phyloP scores from a whole-genome alignment of 2,113 vertebrate species.

The Rhea americana region DNA sequence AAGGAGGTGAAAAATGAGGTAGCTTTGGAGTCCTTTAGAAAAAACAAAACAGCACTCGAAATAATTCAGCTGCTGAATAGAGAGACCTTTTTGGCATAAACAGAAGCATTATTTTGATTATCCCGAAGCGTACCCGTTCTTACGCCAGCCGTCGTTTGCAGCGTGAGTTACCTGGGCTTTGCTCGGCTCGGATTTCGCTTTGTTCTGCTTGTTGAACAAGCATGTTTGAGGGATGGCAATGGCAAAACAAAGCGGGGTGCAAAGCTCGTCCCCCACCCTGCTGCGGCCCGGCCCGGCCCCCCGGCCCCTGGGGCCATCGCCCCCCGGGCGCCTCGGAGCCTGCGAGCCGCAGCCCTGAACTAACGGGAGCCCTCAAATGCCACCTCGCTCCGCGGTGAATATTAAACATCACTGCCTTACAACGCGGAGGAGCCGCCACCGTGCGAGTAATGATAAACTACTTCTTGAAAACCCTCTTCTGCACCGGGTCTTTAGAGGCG shows the following conservation, averaged over 20 bases:
- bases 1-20: background rate
- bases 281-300: too few species aligned
- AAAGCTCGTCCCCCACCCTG: too few species aligned
- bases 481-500: background rate
- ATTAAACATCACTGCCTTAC: constrained; percentile 42
- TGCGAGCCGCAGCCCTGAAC: background rate
- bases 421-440: constrained; percentile 20
- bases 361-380: background rate
- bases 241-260: background rate
- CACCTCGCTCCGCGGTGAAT: constrained; percentile 31
- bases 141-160: background rate
- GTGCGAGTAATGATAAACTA: background rate
- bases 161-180: background rate
- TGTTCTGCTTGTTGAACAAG: background rate
- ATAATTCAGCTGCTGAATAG: background rate
- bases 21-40: background rate
- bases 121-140: background rate
- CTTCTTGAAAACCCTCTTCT: background rate
- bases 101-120: background rate
- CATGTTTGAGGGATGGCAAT: background rate
- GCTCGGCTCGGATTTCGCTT: background rate
- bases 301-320: background rate
- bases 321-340: background rate
- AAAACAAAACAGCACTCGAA: background rate
- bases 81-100: background rate